Evolutionary conservation across 1,140 invertebrate species (phyloP), one percentile per base, ranked within the genome.

Genomic region (Drosophila paulistorum): DNA sequence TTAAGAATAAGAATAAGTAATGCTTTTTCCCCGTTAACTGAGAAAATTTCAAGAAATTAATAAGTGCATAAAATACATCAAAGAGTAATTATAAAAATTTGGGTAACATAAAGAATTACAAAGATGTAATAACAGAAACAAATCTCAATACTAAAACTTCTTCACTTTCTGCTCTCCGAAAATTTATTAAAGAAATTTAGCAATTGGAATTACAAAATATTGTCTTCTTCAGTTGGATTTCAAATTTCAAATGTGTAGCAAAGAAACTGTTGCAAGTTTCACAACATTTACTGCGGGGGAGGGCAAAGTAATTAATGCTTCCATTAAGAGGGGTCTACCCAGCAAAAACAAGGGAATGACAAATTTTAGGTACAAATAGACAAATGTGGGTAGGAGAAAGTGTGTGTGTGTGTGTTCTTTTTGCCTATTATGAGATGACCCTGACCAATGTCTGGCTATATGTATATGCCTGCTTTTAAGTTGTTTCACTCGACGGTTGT

Each of bases 391-490:
- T 37, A 20, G 0, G 55, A 7, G 55, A 7, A n/a, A 23, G 41
- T 13, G 13, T 60, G 48, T n/a, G 58, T 51, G 33, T 26, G 41
- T 37, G 54, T 51, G 45, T 51, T 51, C 10, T 14, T 23, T 48
- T 17, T 33, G 26, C 30, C 39, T 71, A 35, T 30, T 30, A 30
- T 6, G 30, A 30, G 30, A 30, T 55, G 45, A 35, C 39, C 70
- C 61, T 51, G 55, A 61, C 23, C 65, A 9, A 45, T 41, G 26
- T 55, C 5, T 37, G 39, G 23, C 55, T 71, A 59, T 74, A 74
- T 74, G n/a, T n/a, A 74, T 66, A 71, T 73, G 69, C 55, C 48
- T 69, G 65, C 54, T 71, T 77, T 83, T 51, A 69, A 57, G 66
- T 66, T 45, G 30, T 51, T 23, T 42, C 70, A 68, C 65, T 68